Percentiles rank a stretch among this genome's conserved stretches.
These are phyloP conservation scores for Muscidifurax raptorellus DNA, from an alignment of 1,140 invertebrate genomes.

Conservation along the genomic window DNA sequence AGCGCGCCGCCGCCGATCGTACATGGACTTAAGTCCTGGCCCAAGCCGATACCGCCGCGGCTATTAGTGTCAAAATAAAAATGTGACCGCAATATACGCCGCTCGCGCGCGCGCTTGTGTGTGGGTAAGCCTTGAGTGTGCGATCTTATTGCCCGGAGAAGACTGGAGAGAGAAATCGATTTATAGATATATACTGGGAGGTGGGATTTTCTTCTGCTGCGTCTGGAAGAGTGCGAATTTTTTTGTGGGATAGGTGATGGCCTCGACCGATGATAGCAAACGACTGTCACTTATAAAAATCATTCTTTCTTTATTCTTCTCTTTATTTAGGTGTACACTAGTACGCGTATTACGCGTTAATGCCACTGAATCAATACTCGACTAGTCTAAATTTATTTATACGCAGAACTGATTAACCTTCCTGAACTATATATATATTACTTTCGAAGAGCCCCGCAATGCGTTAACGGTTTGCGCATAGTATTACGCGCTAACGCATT, in stretches of 20 bases:
- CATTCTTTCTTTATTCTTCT: background rate
- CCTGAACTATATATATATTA: background rate
- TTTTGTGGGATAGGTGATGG: background rate
- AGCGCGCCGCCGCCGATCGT: constrained; percentile 66
- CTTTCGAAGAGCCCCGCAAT: background rate
- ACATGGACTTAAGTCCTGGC: constrained; percentile 72
- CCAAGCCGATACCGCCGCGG: constrained; percentile 70
- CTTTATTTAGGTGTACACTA: no score
- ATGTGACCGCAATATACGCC: constrained; percentile 73
- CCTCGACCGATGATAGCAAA: background rate
- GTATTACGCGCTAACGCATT: no score
- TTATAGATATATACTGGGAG: constrained; percentile 19
- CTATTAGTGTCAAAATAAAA: constrained; percentile 77
- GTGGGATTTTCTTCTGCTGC: background rate
- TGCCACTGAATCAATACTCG: no score
- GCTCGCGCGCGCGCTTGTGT: constrained; percentile 44
- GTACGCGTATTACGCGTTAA: no score
- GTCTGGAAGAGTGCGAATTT: background rate
- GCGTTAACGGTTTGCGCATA: background rate
- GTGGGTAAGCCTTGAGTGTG: background rate
- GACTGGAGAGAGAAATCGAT: constrained; percentile 28
- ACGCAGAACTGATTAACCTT: background rate
- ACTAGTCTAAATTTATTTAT: background rate
- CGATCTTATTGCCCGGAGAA: constrained; percentile 45
- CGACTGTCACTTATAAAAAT: background rate